Evolutionary conservation across 2,797 vertebrate genomes (phyloP).

Genomic region (Pterois miles): DNA sequence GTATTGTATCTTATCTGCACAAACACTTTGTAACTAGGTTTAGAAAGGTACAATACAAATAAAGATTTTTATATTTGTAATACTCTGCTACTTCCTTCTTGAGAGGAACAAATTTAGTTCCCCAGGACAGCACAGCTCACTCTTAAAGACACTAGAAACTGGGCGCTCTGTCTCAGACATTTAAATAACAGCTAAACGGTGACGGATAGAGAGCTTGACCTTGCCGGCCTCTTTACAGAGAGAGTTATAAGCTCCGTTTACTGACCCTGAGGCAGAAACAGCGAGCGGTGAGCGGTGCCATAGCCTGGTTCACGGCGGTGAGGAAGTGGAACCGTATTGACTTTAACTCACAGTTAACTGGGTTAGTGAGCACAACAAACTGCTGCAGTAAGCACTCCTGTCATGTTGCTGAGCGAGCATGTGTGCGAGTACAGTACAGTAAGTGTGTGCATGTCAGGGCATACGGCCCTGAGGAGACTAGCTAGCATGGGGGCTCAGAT

Average conservation of each 20-base stretch:
- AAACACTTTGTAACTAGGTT: no score
- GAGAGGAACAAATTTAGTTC: not conserved
- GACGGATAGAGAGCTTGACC: constrained; percentile 8
- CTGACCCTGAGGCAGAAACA: constrained; percentile 10
- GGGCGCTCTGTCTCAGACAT: not conserved
- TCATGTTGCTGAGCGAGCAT: constrained; percentile 41
- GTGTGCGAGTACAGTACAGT: constrained; percentile 7
- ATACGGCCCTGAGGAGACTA: constrained; percentile 9
- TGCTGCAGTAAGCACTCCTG: constrained; percentile 64
- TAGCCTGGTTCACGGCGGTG: not conserved
- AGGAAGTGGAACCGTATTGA: constrained; percentile 50
- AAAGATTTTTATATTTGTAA: no score
- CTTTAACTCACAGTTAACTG: constrained; percentile 63
- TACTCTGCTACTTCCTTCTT: no score
- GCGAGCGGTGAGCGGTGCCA: not conserved
- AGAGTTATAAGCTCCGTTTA: constrained; percentile 27
- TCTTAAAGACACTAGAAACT: not conserved
- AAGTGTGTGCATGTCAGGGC: not conserved
- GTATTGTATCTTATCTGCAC: no score
- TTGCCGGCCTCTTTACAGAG: not conserved
- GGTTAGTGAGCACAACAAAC: constrained; percentile 68
- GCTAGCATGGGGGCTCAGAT: constrained; percentile 8
- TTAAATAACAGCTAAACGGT: not conserved
- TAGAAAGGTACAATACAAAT: no score
- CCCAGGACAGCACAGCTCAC: not conserved